Evolutionary conservation across 2,113 vertebrate genomes (phyloP).

Genomic region (Eidolon helvum): DNA sequence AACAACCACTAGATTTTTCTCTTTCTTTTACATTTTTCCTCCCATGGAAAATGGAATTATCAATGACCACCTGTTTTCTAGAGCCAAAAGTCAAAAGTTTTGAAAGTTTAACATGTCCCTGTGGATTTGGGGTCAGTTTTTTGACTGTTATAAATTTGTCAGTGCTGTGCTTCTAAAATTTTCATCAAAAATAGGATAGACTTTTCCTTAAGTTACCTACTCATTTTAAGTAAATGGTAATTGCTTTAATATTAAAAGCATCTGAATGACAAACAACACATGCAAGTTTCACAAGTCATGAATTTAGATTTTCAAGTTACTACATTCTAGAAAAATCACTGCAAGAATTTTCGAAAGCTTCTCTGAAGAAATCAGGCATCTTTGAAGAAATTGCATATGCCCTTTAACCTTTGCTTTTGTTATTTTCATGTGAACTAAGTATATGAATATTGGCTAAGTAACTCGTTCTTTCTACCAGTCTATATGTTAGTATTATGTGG

Average conservation of each 20-base stretch:
- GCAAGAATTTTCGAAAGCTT: background rate
- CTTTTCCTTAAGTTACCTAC: background rate
- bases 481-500: background rate
- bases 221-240: background rate
- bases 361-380: background rate
- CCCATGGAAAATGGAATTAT: background rate
- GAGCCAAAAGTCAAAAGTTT: background rate
- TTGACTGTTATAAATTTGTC: background rate
- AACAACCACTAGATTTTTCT: background rate
- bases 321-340: background rate
- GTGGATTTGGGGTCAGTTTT: background rate
- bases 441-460: background rate
- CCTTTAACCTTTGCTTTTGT: background rate
- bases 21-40: constrained; percentile 28
- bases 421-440: background rate
- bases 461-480: background rate
- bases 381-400: background rate
- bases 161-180: background rate
- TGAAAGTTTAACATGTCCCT: background rate
- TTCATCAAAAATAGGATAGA: background rate
- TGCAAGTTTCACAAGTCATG: background rate
- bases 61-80: background rate
- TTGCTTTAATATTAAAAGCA: constrained; percentile 31
- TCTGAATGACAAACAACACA: background rate
- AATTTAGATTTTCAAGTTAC: background rate